Percentiles rank a stretch among this genome's conserved stretches.
These are phyloP conservation scores for Entomyzon cyanotis DNA, from an alignment of 2,113 vertebrate genomes.

Conservation along the genomic window DNA sequence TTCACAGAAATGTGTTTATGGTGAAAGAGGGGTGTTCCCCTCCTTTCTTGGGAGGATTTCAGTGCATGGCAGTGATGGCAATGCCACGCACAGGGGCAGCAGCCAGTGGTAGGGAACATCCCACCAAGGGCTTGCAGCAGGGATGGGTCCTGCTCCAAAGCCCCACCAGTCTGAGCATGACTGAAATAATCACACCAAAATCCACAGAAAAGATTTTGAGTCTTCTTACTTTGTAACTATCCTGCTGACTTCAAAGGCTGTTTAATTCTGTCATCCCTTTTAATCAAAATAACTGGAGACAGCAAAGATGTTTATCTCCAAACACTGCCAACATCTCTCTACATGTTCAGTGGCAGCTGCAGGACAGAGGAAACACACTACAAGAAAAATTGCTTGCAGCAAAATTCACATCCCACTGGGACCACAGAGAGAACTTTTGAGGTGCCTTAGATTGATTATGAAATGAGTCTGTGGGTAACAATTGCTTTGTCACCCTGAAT, in stretches of 20 bases:
- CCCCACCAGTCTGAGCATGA: not conserved
- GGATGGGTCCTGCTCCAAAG: not conserved
- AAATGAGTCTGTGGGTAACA: not conserved
- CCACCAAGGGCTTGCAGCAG: not conserved
- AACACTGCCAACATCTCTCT: not conserved
- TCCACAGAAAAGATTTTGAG: not conserved
- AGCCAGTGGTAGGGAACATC: accelerated
- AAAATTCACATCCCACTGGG: not conserved
- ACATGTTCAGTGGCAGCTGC: not conserved
- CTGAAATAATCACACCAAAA: not conserved
- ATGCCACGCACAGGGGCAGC: not conserved
- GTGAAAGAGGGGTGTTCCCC: not conserved
- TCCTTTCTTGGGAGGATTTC: not conserved
- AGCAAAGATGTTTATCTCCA: conserved; percentile 35
- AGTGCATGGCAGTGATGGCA: not conserved
- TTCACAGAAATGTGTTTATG: not conserved
- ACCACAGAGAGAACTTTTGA: not conserved
- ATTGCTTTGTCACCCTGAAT: not conserved
- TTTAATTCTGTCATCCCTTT: conserved; percentile 11
- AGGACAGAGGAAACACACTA: not conserved
- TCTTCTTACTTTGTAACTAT: not conserved
- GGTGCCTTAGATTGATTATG: not conserved
- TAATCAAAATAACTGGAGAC: conserved; percentile 19
- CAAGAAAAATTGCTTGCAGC: conserved; percentile 4
- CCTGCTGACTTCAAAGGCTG: conserved; percentile 31